phyloP scores from a whole-genome alignment of 2,797 vertebrate species.

The Cossypha caffra region DNA sequence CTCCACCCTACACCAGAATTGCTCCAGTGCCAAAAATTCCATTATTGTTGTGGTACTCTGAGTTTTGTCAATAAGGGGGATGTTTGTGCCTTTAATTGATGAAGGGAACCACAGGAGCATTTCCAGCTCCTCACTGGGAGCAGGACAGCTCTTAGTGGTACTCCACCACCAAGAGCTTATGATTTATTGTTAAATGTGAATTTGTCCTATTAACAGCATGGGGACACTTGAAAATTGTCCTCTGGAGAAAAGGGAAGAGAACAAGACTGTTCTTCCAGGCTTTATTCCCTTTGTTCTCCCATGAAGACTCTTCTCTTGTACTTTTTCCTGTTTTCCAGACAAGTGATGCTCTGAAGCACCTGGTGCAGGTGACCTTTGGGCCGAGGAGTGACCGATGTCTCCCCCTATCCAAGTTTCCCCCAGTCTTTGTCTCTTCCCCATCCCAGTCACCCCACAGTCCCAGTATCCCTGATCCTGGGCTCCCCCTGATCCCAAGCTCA shows the following conservation, averaged over 20 bases:
- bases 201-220: neutral
- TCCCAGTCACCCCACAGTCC: too few relatives aligned
- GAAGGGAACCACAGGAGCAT: neutral
- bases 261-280: neutral
- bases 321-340: neutral
- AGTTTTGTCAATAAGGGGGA: neutral
- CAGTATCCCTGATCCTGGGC: neutral
- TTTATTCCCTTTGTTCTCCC: neutral
- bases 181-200: neutral
- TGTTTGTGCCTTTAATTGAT: neutral
- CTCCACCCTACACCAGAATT: neutral
- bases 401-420: neutral
- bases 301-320: accelerated
- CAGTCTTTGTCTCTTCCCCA: neutral
- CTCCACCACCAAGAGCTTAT: neutral
- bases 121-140: neutral
- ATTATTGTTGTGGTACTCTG: accelerated
- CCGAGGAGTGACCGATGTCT: accelerated
- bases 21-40: neutral
- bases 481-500: neutral
- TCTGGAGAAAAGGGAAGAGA: neutral
- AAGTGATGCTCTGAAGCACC: neutral
- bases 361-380: neutral
- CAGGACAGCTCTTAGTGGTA: neutral
- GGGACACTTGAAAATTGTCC: neutral